Base-by-base conservation (phyloP, 2,888 invertebrate species). In the Psylliodes chrysocephalus region DNA sequence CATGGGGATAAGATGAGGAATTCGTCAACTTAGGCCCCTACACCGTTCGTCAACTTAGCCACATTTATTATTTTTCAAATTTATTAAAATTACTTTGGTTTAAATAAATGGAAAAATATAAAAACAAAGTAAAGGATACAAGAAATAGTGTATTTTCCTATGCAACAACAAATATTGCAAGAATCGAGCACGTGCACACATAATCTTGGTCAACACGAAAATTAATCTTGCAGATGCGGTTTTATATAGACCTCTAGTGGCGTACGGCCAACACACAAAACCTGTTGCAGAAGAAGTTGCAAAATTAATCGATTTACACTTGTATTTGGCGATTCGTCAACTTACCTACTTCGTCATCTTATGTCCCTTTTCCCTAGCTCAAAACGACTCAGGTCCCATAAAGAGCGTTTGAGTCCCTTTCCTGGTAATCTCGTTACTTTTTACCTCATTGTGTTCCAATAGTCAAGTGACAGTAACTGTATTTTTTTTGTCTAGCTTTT, bases 291-390 rank as follows among this genome's bases (percentile, higher is more conserved):
- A 28, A 28, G 28, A 46, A 46, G 46, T 46, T 46, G 46, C 46
- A 15, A 46, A 46, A 46, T 46, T 15, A 3, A 46, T 18, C 46
- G 19, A 46, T 46, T 46, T 46, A 40, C n/a, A 40, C 40, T 40
- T 40, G 40, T 40, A 46, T 46, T 46, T 46, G 46, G 46, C 18
- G 46, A 46, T 46, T 46, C 46, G 46, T 46, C 46, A 46, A 46
- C 18, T 46, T 46, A 46, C 46, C 46, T 46, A 46, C 46, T 46
- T 46, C 18, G 46, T 46, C 46, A 46, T 17, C 2, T 46, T 8
- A 46, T 46, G 46, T 17, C 46, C 46, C 46, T 17, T 17, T 10
- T 10, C 17, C 22, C 1, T 28, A 28, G n/a, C n/a, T n/a, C n/a
- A n/a, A n/a, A n/a, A n/a, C n/a, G n/a, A n/a, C n/a, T n/a, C n/a